A percentile compares a stretch with the other conserved stretches of the same genome.
These are phyloP conservation scores for Trachelipus rathkii DNA, from an alignment of 1,140 invertebrate species.

Conservation along the genomic window DNA sequence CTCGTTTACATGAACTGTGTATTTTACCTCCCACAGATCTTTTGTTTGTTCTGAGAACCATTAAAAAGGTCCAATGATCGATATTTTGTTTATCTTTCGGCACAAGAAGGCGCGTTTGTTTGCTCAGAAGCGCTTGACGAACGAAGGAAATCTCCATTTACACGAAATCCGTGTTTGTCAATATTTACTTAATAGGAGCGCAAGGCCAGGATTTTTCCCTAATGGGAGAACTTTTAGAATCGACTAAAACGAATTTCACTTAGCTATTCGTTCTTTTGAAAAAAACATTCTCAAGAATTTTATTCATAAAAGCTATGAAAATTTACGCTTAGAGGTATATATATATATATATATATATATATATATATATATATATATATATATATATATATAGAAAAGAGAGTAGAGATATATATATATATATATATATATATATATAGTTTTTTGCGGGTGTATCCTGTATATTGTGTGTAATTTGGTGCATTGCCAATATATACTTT, in stretches of 20 bases:
- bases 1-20: no score
- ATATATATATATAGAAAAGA: no score
- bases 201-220: background rate
- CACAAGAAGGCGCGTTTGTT: background rate
- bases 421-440: no score
- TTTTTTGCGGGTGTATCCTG: no score
- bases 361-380: no score
- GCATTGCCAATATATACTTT: no score
- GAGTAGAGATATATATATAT: no score
- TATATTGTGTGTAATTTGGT: no score
- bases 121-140: background rate
- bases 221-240: background rate
- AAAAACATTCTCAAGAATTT: background rate
- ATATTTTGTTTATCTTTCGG: slow-evolving; percentile 11
- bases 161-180: background rate
- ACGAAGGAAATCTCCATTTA: background rate
- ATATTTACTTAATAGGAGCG: background rate
- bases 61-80: slow-evolving; percentile 4
- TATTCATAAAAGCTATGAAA: background rate
- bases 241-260: background rate
- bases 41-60: slow-evolving; percentile 2
- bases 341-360: background rate
- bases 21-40: background rate
- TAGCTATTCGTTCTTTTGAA: background rate
- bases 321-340: background rate